phyloP scores from a whole-genome alignment of 2,888 invertebrate species.

The Argyresthia goedartella region DNA sequence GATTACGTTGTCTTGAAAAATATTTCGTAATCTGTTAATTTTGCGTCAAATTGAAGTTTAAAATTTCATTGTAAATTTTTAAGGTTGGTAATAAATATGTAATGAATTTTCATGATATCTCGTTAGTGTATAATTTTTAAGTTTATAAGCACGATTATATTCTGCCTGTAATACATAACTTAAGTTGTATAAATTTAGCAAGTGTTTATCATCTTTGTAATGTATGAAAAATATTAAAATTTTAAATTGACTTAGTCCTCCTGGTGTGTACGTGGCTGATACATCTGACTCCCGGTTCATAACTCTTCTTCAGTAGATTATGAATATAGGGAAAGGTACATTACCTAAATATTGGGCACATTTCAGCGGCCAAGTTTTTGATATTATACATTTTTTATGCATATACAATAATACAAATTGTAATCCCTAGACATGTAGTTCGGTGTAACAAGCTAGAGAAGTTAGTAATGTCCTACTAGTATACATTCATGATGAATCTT shows the following conservation, averaged over 20 bases:
- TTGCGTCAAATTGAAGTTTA: constrained; percentile 30
- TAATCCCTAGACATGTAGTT: constrained; percentile 57
- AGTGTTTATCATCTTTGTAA: constrained; percentile 40
- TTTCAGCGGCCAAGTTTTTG: constrained; percentile 59
- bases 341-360: constrained; percentile 10
- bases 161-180: constrained; percentile 32
- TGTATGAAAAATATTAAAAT: constrained; percentile 36
- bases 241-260: constrained; percentile 8
- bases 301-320: background rate
- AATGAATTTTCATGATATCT: constrained; percentile 46
- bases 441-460: constrained; percentile 48
- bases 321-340: background rate
- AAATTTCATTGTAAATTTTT: constrained; percentile 58
- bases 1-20: constrained; percentile 28
- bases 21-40: constrained; percentile 24
- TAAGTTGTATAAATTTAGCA: constrained; percentile 60
- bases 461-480: constrained; percentile 11
- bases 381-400: constrained; percentile 63
- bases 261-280: background rate
- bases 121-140: constrained; percentile 42
- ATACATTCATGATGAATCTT: constrained; percentile 27
- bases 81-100: constrained; percentile 31
- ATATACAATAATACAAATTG: constrained; percentile 56
- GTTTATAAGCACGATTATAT: constrained; percentile 27
- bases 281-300: background rate